Evolutionary conservation across 1,140 invertebrate genomes (phyloP).

Genomic region (Macrotrachela quadricornifera): DNA sequence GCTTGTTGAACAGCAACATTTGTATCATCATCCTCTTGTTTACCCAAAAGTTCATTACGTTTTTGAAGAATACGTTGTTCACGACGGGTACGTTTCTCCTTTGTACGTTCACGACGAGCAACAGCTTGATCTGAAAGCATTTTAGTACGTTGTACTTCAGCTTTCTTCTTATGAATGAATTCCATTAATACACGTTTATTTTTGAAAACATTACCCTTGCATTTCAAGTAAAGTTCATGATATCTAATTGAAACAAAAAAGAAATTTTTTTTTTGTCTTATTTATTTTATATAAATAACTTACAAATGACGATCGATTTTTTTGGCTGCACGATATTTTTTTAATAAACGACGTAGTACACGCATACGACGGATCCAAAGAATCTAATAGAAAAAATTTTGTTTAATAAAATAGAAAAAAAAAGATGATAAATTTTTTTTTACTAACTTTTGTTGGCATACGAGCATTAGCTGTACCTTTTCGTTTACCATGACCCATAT

Average conservation of each 20-base stretch:
- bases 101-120: slow-evolving; percentile 44
- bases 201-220: slow-evolving; percentile 94
- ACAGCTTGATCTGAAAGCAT: slow-evolving; percentile 89
- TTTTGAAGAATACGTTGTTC: too few relatives aligned
- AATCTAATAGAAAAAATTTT: slow-evolving; percentile 21
- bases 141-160: slow-evolving; percentile 86
- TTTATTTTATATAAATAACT: slow-evolving; percentile 12
- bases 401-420: not conserved
- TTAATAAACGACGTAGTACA: slow-evolving; percentile 73
- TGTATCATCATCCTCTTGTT: too few relatives aligned
- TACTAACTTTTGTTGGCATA: slow-evolving; percentile 72
- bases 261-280: not conserved
- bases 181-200: slow-evolving; percentile 99
- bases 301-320: slow-evolving; percentile 89
- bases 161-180: slow-evolving; percentile 99
- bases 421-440: not conserved
- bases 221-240: slow-evolving; percentile 93
- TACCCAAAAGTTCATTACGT: too few relatives aligned
- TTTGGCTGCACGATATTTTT: slow-evolving; percentile 89
- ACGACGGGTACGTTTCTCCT: too few relatives aligned
- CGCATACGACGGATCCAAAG: slow-evolving; percentile 96
- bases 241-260: slow-evolving; percentile 37
- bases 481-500: slow-evolving; percentile 87
- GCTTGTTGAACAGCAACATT: too few relatives aligned
- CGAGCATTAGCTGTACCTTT: slow-evolving; percentile 94